Conservation (phyloP, 2,888 invertebrate species). For the Sphecodes monilicornis region DNA sequence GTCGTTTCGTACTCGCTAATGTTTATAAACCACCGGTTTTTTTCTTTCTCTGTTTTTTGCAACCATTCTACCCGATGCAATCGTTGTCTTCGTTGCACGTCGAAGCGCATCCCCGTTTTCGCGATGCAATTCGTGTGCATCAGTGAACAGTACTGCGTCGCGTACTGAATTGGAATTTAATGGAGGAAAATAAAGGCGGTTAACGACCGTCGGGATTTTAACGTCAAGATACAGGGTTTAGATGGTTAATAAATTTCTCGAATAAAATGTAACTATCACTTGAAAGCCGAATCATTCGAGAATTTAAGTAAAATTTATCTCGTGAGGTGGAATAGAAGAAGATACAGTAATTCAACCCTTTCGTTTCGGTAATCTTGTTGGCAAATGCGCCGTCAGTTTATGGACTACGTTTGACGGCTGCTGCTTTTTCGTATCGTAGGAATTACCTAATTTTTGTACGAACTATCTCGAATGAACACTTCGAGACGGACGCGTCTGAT, state of each 20-base stretch:
- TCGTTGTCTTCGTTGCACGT: slow-evolving; percentile 68
- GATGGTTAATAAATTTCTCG: background rate
- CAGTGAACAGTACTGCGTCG: background rate
- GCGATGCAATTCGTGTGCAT: slow-evolving; percentile 1
- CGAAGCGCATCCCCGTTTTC: slow-evolving; percentile 73
- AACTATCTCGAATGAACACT: background rate
- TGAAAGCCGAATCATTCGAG: background rate
- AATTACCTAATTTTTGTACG: background rate
- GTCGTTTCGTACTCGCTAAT: slow-evolving; percentile 17
- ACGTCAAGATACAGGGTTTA: background rate
- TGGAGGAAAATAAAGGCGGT: background rate
- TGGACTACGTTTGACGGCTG: background rate
- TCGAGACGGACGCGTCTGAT: background rate
- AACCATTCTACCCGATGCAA: slow-evolving; percentile 39
- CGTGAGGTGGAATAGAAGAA: background rate
- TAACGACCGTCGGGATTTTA: background rate
- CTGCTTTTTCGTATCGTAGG: background rate
- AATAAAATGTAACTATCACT: background rate
- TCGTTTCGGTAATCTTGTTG: background rate
- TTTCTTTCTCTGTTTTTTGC: background rate
- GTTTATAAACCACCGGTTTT: background rate
- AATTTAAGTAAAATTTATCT: background rate
- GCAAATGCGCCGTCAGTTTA: background rate
- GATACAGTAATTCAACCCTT: background rate
- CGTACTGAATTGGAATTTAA: background rate